Evolutionary conservation across 2,797 vertebrate species (phyloP), one percentile per base, ranked within the genome.

Genomic region (Acomys russatus): DNA sequence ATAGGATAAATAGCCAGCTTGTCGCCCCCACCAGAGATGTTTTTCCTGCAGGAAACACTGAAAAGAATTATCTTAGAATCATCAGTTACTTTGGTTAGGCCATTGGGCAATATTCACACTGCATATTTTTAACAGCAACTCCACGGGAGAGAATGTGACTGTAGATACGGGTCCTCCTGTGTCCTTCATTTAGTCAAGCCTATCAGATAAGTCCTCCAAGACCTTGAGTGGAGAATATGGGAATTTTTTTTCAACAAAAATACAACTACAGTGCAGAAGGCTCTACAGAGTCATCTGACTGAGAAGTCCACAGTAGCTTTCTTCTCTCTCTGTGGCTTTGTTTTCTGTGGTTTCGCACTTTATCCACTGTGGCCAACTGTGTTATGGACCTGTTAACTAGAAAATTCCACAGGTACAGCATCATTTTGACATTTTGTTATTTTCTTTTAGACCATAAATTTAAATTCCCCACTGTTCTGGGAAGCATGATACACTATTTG

Each of bases 261-360:
- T n/a, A 59, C 38, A 59, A 20, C 49, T 35, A 12, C 4, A 54
- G 23, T 2, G 44, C 63, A 83, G 88, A 49, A 77, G 70, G 84
- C 18, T 71, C 82, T 49, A 28, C 2, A 28, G 73, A 90, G 38
- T 61, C 49, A 86, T 83, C 93, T 86, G 77, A 94, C 68, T 74
- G 66, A 86, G 51, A 82, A 28, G 20, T 17, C 14, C 68, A 61
- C 85, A 56, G 14, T 64, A 54, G 1, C 25, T 12, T 38, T 23
- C 8, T 4, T 63, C 38, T 56, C 22, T 70, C 12, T 35, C 35
- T 59, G 18, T 71, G 49, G 4, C 11, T 78, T 90, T 78, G 51
- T 1, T 71, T 63, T 61, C 38, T 73, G 33, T 30, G 23, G 0
- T 22, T 63, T 30, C 38, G 9, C 22, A 44, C 44, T 3, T 51